phyloP scores from a whole-genome alignment of 2,888 invertebrate genomes.

The Lumbricus terrestris region DNA sequence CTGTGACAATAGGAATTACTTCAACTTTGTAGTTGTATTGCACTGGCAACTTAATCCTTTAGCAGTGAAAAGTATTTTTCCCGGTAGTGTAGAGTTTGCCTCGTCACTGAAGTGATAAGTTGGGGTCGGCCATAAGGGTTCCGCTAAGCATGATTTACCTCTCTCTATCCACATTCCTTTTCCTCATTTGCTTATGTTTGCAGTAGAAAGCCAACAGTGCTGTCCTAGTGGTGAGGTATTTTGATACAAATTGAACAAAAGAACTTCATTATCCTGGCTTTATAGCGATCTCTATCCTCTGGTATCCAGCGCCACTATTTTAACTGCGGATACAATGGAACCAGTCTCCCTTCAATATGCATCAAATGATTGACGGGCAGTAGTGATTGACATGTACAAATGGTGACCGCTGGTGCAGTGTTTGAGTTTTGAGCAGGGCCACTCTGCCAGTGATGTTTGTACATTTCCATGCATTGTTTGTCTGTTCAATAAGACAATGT shows the following conservation, averaged over 20 bases:
- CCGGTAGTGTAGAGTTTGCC: too few relatives aligned
- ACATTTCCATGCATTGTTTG: too few relatives aligned
- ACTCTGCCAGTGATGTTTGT: too few relatives aligned
- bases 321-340: neutral
- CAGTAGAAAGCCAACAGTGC: neutral
- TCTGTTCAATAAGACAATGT: neutral
- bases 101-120: neutral
- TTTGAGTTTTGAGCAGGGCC: neutral
- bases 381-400: neutral
- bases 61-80: too few relatives aligned
- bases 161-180: neutral
- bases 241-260: neutral
- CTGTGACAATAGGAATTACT: neutral
- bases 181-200: neutral
- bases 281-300: neutral
- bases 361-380: neutral
- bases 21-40: neutral
- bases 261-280: neutral
- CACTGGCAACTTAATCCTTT: neutral
- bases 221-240: neutral
- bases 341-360: neutral
- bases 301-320: neutral
- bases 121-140: neutral
- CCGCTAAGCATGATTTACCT: neutral
- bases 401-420: neutral